Conservation (phyloP, 1,140 invertebrate genomes). For the Ceratosolen fusciceps region DNA sequence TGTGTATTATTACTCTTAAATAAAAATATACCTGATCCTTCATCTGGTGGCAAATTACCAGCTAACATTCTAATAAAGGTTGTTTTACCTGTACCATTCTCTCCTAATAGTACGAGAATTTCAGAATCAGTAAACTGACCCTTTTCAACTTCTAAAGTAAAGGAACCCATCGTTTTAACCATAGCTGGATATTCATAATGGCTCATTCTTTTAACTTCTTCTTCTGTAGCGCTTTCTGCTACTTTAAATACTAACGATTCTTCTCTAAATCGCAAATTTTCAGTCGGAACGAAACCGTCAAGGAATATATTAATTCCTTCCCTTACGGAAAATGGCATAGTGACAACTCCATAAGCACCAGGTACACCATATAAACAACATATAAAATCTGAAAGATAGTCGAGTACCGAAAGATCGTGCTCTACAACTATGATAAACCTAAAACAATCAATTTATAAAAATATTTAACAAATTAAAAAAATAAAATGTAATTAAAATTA, state of each 20-base stretch:
- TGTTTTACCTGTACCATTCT: constrained; percentile 99
- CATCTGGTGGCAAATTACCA: constrained; percentile 93
- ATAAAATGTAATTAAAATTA: not conserved
- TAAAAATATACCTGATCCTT: constrained; percentile 77
- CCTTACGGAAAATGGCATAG: constrained; percentile 98
- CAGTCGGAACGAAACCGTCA: constrained; percentile 99
- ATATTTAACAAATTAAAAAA: constrained; percentile 26
- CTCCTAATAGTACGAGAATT: constrained; percentile 97
- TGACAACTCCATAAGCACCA: constrained; percentile 99
- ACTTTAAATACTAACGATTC: constrained; percentile 98
- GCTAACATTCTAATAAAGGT: constrained; percentile 99
- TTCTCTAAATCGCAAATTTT: constrained; percentile 98
- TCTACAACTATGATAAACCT: constrained; percentile 99
- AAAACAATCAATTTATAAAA: constrained; percentile 53
- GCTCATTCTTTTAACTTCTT: constrained; percentile 97
- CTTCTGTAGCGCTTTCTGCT: constrained; percentile 96
- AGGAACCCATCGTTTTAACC: constrained; percentile 88
- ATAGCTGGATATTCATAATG: constrained; percentile 96
- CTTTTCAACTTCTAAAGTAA: constrained; percentile 84
- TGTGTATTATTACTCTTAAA: not conserved
- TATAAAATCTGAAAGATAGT: constrained; percentile 99
- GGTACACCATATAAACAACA: constrained; percentile 99
- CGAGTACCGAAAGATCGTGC: constrained; percentile 98
- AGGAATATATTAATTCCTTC: constrained; percentile 99
- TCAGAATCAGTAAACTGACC: constrained; percentile 99